Base-by-base conservation (phyloP, 2,888 invertebrate species). In the Aphodius granarius region DNA sequence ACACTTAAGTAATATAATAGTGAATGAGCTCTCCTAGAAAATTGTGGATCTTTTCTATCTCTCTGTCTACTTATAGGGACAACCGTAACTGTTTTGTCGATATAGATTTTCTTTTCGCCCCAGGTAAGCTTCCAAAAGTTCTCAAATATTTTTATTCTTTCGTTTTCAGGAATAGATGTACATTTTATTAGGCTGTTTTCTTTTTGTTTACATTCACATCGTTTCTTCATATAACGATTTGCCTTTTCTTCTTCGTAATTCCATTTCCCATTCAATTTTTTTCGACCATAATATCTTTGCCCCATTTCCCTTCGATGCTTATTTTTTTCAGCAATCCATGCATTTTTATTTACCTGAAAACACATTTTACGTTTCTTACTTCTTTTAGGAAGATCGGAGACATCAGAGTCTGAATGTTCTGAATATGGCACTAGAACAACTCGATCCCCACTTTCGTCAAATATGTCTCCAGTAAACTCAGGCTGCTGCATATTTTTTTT, bases 371-470 rank as follows among this genome's bases (percentile, higher is more conserved):
- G 66, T 66, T 66, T 66, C 66, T 66, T 66, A 66, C 18, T 66
- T 66, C 21, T 66, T 15, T n/a, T 66, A 66, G 66, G 66, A 66
- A 64, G 63, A 63, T 63, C 63, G 13, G 72, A 72, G 18, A 63
- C 63, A 63, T 72, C 72, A 72, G 72, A 72, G 63, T 72, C 72
- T 64, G 72, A 72, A 63, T 72, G 63, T 23, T 72, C 63, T n/a
- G 66, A 66, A 21, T 66, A 66, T 66, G 66, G 66, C 21, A 4
- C 18, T 66, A 66, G 66, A 66, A 18, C 18, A 21, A 19, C 20
- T n/a, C 21, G 15, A 17, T 66, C 66, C 20, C 21, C 19, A 66
- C n/a, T 18, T 66, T 66, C 19, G 21, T 66, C 19, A 16, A 18
- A 66, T 66, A 66, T 66, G 66, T 66, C 66, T 16, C 63, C 62